Evolutionary conservation across 2,888 invertebrate species (phyloP), one percentile per base, ranked within the genome.

Genomic region (Sceliomorpha sp.): DNA sequence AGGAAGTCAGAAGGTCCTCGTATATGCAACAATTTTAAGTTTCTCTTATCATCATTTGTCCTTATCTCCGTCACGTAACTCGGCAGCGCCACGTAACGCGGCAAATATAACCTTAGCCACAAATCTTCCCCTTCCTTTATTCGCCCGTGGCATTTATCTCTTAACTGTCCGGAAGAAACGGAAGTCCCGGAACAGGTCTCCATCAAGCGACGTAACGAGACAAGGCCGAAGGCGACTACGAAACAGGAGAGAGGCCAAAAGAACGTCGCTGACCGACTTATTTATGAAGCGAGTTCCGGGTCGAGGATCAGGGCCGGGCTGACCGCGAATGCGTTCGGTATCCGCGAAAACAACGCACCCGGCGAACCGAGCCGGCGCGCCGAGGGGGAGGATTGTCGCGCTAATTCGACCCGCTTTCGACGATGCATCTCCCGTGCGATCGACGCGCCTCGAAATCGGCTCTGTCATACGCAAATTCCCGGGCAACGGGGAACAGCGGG

Each of bases 201-300:
- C 58, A 66, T 58, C 64, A 45, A 20, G 51, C 20, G 64, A 58
- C 58, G 42, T 24, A 58, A 45, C 56, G 40, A 58, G 51, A 45
- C 56, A 13, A 47, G 45, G 56, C 50, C 39, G 39, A 45, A 58
- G 64, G 50, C 44, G 45, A 32, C 36, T 50, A 44, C 50, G 45
- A 64, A 58, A 58, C 66, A 66, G n/a, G n/a, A 66, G 50, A 66
- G 64, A 42, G 37, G 10, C 50, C 36, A 12, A 56, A 66, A 58
- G 51, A 51, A 39, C 51, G 31, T 17, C 48, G 42, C 51, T 53
- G 66, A 53, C 66, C 53, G 59, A 66, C 59, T 66, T 66, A 66
- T 66, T 66, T 66, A 66, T 59, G n/a, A 51, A 34, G 4, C 42
- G 39, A n/a, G n/a, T n/a, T n/a, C n/a, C n/a, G n/a, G n/a, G n/a